Conservation (phyloP, 2,113 vertebrate genomes). For the Nettapus auritus region DNA sequence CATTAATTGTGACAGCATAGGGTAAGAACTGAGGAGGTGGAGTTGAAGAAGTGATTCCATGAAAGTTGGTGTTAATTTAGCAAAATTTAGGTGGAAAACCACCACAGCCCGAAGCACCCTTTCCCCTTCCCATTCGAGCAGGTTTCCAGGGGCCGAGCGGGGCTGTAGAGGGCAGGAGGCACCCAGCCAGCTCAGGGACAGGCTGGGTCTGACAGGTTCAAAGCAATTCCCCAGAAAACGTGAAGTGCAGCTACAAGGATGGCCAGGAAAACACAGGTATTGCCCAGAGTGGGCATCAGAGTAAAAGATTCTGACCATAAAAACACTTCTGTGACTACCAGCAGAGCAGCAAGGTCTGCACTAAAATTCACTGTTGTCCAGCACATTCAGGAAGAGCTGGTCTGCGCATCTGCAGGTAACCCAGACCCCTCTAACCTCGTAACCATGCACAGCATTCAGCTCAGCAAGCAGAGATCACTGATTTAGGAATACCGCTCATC, state of each 20-base stretch:
- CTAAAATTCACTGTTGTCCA: background rate
- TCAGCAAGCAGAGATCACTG: background rate
- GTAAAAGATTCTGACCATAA: background rate
- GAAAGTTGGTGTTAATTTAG: background rate
- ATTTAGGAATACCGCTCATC: background rate
- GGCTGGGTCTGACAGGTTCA: background rate
- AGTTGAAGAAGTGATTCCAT: background rate
- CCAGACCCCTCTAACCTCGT: background rate
- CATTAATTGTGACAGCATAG: background rate
- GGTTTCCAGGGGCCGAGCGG: fast-evolving
- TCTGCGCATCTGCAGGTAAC: background rate
- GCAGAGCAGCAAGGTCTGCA: background rate
- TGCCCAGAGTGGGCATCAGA: background rate
- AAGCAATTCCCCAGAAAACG: background rate
- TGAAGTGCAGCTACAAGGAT: background rate
- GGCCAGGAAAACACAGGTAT: background rate
- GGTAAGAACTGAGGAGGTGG: background rate
- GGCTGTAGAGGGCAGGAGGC: background rate
- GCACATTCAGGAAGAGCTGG: background rate
- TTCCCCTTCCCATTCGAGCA: background rate
- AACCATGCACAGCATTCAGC: background rate
- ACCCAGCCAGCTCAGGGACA: background rate
- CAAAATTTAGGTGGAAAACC: too few species aligned
- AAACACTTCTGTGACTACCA: background rate
- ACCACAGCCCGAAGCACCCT: background rate